Percentiles rank a stretch among this genome's conserved stretches.
These are phyloP conservation scores for Enteromius treurensis DNA, from an alignment of 2,797 vertebrate species.

Conservation along the genomic window DNA sequence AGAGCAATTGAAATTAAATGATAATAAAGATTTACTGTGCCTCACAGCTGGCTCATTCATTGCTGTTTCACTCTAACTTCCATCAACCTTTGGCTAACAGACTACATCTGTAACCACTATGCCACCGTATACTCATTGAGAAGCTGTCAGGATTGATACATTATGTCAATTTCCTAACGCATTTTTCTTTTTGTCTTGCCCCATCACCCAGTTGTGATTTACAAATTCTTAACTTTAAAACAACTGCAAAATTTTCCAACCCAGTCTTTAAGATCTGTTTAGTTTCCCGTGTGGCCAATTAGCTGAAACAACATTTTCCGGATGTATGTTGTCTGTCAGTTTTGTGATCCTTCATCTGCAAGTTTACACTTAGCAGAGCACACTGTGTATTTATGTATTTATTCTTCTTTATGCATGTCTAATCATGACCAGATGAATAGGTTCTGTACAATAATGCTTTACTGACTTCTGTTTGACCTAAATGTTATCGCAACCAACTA, in stretches of 20 bases:
- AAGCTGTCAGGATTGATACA: background rate
- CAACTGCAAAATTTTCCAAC: background rate
- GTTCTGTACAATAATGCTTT: background rate
- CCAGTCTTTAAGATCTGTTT: constrained; percentile 58
- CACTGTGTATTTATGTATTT: constrained; percentile 55
- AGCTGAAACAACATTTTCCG: constrained; percentile 64
- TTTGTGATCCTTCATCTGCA: constrained; percentile 38
- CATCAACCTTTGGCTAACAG: background rate
- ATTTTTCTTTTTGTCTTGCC: constrained; percentile 11
- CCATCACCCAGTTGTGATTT: background rate
- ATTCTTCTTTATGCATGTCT: constrained; percentile 53
- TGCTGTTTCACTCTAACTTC: background rate
- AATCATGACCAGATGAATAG: background rate
- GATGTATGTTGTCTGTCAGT: constrained; percentile 68
- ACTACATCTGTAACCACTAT: background rate
- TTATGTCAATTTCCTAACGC: background rate
- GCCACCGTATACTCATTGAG: background rate
- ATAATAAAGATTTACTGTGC: background rate
- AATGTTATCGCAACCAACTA: background rate
- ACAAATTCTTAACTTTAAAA: background rate
- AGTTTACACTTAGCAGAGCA: constrained; percentile 39
- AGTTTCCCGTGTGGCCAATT: constrained; percentile 65
- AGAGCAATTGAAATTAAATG: background rate
- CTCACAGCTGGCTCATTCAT: background rate
- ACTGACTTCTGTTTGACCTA: background rate